A percentile compares a stretch with the other conserved stretches of the same genome.
Evolutionary conservation across 2,888 invertebrate species (phyloP).

Genomic region (Amphipyra tragopoginis): DNA sequence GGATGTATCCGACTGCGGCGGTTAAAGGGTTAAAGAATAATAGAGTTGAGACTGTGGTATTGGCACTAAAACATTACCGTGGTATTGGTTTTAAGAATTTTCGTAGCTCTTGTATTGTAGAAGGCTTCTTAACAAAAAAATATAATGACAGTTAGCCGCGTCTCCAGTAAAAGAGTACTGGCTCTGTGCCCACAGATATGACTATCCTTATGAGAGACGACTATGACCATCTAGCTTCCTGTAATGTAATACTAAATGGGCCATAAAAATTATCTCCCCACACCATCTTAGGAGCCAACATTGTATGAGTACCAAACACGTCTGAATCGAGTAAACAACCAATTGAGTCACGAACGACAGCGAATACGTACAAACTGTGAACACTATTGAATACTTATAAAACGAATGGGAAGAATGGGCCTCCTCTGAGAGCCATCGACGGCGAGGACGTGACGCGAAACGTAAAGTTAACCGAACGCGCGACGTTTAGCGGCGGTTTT

Average conservation of each 20-base stretch:
- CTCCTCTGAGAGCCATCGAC: constrained; percentile 75
- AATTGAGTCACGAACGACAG: constrained; percentile 53
- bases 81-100: neutral
- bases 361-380: constrained; percentile 70
- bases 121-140: too few species aligned
- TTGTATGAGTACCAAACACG: constrained; percentile 19
- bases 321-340: constrained; percentile 54
- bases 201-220: too few species aligned
- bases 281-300: constrained; percentile 23
- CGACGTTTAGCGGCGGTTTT: constrained; percentile 67
- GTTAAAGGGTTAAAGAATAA: too few species aligned
- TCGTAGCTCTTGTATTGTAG: too few species aligned
- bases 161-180: too few species aligned
- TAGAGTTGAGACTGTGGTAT: neutral
- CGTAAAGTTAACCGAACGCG: constrained; percentile 69
- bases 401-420: constrained; percentile 73
- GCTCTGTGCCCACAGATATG: too few species aligned
- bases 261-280: constrained; percentile 24
- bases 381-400: constrained; percentile 79
- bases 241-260: neutral
- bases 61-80: neutral
- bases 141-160: too few species aligned
- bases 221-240: too few species aligned
- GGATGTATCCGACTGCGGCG: too few species aligned
- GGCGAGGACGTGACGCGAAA: constrained; percentile 76